These are phyloP conservation scores for Irena cyanogastra DNA, from an alignment of 2,113 vertebrate genomes.

Conservation along the genomic window DNA sequence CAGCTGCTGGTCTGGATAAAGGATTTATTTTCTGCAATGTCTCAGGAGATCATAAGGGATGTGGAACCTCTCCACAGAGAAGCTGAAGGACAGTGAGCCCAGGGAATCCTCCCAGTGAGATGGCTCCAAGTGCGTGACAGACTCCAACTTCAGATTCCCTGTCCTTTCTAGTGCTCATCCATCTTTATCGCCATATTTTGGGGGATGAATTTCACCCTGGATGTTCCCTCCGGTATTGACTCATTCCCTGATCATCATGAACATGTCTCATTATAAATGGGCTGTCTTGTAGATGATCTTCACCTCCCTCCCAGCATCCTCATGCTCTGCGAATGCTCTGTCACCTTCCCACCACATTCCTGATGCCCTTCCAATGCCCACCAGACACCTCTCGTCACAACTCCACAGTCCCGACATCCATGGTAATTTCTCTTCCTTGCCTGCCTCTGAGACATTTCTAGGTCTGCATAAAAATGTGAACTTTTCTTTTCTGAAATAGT, in stretches of 20 bases:
- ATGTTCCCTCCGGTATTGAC: neutral
- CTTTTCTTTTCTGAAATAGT: neutral
- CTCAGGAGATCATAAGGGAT: neutral
- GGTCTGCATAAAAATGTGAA: neutral
- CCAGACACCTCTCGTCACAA: neutral
- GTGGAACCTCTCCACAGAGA: neutral
- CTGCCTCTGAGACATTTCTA: neutral
- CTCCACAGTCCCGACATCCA: neutral
- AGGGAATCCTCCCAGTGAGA: neutral
- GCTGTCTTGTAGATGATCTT: neutral
- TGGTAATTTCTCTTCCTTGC: neutral
- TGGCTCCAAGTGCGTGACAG: neutral
- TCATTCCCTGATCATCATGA: neutral
- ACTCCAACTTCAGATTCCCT: neutral
- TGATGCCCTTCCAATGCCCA: neutral
- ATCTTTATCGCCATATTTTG: fast-evolving
- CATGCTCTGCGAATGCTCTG: neutral
- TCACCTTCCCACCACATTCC: neutral
- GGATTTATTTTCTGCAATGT: neutral
- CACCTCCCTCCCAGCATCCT: neutral
- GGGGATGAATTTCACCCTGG: neutral
- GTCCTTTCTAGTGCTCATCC: neutral
- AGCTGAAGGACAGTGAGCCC: neutral
- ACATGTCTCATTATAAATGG: neutral
- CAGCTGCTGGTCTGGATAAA: neutral